Evolutionary conservation across 2,113 vertebrate genomes (phyloP).

Genomic region (Poeciliopsis retropinna): DNA sequence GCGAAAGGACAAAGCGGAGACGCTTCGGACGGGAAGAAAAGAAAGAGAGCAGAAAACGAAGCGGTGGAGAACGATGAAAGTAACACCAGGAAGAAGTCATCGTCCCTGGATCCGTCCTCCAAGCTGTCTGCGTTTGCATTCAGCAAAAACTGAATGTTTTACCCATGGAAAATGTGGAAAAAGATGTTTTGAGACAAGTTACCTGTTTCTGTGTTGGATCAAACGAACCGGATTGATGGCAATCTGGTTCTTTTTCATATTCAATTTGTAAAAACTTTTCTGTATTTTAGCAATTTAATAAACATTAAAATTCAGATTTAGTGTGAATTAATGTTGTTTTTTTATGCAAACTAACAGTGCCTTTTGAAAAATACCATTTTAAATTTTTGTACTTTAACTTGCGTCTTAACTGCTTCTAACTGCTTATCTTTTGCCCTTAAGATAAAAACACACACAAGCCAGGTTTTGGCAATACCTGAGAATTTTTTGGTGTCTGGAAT

Average conservation of each 20-base stretch:
- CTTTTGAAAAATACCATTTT: background rate
- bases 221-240: no score
- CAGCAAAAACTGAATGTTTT: conserved; percentile 78
- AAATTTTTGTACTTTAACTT: no score
- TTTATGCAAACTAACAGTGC: background rate
- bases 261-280: background rate
- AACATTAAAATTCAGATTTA: conserved; percentile 36
- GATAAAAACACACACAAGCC: no score
- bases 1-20: conserved; percentile 79
- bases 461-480: no score
- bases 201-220: background rate
- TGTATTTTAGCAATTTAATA: conserved; percentile 57
- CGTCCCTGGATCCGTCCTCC: conserved; percentile 73
- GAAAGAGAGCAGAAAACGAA: conserved; percentile 76
- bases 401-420: background rate
- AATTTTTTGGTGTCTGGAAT: no score
- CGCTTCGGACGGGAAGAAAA: conserved; percentile 83
- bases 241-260: background rate
- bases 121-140: conserved; percentile 92
- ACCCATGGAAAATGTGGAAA: background rate
- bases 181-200: background rate
- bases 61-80: conserved; percentile 64
- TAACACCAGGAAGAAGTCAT: conserved; percentile 83
- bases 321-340: background rate
- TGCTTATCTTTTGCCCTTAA: no score